Evolutionary conservation across 2,797 vertebrate species (phyloP).

Genomic region (Ctenochaetus hawaiiensis): DNA sequence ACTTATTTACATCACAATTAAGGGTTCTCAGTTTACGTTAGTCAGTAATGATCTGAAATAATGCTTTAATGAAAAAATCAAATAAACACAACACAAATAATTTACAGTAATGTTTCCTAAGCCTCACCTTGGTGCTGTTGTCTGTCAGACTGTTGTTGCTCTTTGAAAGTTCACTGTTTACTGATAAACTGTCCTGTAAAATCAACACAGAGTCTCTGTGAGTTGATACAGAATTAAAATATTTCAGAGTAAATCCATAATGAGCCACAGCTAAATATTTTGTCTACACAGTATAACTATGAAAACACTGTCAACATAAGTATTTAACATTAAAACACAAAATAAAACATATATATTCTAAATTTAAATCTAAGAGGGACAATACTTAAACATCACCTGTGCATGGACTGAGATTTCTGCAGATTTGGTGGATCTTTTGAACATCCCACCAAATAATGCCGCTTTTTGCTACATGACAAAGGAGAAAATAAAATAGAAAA

Average conservation of each 20-base stretch:
- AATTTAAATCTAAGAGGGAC: not conserved
- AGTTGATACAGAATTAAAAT: not conserved
- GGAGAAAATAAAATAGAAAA: not conserved
- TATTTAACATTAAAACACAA: no score
- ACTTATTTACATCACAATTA: not conserved
- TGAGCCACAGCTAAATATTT: not conserved
- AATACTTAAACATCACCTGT: constrained; percentile 40
- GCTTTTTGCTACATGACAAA: constrained; percentile 60
- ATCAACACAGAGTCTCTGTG: not conserved
- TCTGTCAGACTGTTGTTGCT: constrained; percentile 66
- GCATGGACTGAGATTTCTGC: constrained; percentile 32
- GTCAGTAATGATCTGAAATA: not conserved
- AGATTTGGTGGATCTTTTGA: constrained; percentile 66
- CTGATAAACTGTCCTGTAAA: constrained; percentile 58
- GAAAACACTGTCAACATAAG: no score
- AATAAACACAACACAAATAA: not conserved
- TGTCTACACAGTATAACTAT: no score
- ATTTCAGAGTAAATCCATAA: not conserved
- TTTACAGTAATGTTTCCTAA: not conserved
- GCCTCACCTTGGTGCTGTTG: constrained; percentile 57
- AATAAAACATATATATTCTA: no score
- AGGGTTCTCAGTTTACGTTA: not conserved
- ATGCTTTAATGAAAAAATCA: not conserved
- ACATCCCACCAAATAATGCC: constrained; percentile 65
- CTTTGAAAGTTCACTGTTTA: constrained; percentile 59